Percentiles rank a stretch among this genome's conserved stretches.
phyloP scores from a whole-genome alignment of 2,113 vertebrate species.

The Carassius carassius region DNA sequence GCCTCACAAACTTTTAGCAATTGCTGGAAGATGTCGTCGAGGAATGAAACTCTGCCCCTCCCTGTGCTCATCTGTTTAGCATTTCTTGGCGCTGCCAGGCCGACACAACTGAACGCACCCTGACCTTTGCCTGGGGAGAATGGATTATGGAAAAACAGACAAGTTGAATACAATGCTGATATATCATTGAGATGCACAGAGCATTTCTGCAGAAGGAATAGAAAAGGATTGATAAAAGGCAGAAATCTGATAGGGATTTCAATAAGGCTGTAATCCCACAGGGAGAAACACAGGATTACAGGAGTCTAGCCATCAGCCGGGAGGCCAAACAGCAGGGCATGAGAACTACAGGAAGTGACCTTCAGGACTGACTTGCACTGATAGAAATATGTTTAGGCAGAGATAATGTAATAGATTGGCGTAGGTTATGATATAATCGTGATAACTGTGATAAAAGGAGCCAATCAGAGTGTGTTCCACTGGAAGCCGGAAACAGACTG shows the following conservation, averaged over 20 bases:
- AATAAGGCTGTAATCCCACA: slow-evolving; percentile 30
- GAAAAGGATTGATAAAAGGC: slow-evolving; percentile 23
- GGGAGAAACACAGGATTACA: slow-evolving; percentile 40
- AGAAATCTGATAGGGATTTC: slow-evolving; percentile 44
- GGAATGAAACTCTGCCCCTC: slow-evolving; percentile 27
- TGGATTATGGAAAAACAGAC: slow-evolving; percentile 44
- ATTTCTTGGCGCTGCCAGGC: slow-evolving; percentile 27
- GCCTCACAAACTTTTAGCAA: slow-evolving; percentile 1
- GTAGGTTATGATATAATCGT: background rate
- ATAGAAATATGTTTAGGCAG: background rate
- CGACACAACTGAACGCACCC: slow-evolving; percentile 36
- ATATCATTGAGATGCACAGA: slow-evolving; percentile 57
- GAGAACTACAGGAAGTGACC: slow-evolving; percentile 32
- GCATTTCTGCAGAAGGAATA: slow-evolving; percentile 34
- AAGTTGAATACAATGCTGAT: slow-evolving; percentile 40
- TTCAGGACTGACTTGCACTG: background rate
- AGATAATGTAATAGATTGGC: background rate
- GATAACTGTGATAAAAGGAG: slow-evolving; percentile 8
- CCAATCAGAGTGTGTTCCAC: background rate
- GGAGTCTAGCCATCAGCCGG: slow-evolving; percentile 10
- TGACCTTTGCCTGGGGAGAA: slow-evolving; percentile 52
- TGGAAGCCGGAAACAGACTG: background rate
- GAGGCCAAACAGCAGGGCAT: background rate
- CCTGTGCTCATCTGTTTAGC: slow-evolving; percentile 35
- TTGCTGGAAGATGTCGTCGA: background rate